Percentiles rank a stretch among this genome's conserved stretches.
Evolutionary conservation across 2,113 vertebrate species (phyloP).

Genomic region (Nothoprocta perdicaria): DNA sequence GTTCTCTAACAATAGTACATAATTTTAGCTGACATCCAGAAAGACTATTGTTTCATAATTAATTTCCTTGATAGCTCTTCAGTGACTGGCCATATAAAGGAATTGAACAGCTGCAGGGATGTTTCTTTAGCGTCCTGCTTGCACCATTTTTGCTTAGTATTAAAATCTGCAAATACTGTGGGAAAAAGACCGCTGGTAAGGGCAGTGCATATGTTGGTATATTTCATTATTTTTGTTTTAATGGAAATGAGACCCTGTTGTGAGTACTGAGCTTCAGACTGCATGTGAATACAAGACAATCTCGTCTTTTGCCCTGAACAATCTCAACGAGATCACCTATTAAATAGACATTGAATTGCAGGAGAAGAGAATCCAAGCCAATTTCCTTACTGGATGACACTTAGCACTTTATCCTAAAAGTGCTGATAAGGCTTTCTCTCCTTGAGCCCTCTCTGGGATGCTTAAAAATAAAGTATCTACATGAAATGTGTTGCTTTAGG

Average conservation of each 20-base stretch:
- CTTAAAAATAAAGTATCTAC: slow-evolving; percentile 35
- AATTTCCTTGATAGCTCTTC: neutral
- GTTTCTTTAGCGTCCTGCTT: neutral
- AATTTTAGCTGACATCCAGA: neutral
- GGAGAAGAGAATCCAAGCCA: neutral
- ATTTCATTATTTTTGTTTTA: slow-evolving; percentile 17
- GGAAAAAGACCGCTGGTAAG: neutral
- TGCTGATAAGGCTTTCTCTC: slow-evolving; percentile 60
- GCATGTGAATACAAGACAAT: neutral
- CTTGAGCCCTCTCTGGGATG: slow-evolving; percentile 30
- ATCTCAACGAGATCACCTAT: neutral
- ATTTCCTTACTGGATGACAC: slow-evolving; percentile 46
- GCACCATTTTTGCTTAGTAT: neutral
- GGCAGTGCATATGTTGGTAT: neutral
- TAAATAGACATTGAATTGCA: slow-evolving; percentile 18
- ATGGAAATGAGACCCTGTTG: neutral
- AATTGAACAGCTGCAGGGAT: neutral
- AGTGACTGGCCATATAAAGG: neutral
- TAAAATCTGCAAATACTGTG: neutral
- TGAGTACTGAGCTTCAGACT: slow-evolving; percentile 5
- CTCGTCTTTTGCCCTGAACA: slow-evolving; percentile 31
- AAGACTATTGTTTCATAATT: neutral
- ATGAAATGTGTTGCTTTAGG: slow-evolving; percentile 33
- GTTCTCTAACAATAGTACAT: neutral
- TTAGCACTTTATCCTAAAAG: slow-evolving; percentile 63